Evolutionary conservation across 35 echinoderm and acorn worm genomes (phyloP).

Genomic region (Lytechinus variegatus): DNA sequence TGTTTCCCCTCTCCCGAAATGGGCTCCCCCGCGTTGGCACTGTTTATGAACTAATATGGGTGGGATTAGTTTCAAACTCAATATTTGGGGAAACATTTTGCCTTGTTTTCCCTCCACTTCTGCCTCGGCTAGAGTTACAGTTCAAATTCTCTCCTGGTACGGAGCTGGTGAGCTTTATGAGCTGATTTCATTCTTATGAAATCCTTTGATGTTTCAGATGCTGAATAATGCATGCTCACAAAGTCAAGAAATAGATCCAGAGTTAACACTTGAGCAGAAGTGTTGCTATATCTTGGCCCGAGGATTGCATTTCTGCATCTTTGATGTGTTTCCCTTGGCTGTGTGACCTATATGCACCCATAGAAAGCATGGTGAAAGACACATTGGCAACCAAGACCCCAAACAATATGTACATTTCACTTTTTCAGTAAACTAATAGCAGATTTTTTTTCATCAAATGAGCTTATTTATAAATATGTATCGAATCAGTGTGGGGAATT

Average conservation of each 20-base stretch:
- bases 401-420: background rate
- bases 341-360: background rate
- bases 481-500: too few relatives aligned
- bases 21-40: background rate
- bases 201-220: background rate
- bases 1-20: background rate
- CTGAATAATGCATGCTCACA: slow-evolving; percentile 2
- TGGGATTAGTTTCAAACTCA: slow-evolving; percentile 21
- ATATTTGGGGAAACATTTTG: slow-evolving; percentile 37
- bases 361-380: background rate
- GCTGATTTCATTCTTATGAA: background rate
- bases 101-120: slow-evolving; percentile 27
- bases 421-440: background rate
- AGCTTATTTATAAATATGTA: too few relatives aligned
- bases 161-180: background rate
- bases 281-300: background rate
- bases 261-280: background rate
- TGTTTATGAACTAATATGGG: slow-evolving; percentile 17
- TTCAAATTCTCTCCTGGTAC: background rate
- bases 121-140: background rate
- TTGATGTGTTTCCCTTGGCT: slow-evolving; percentile 9
- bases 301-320: background rate
- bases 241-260: background rate
- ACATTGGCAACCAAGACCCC: background rate
- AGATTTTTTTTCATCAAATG: too few relatives aligned